Evolutionary conservation across 2,888 invertebrate species (phyloP).

Genomic region (Ectobius pallidus): DNA sequence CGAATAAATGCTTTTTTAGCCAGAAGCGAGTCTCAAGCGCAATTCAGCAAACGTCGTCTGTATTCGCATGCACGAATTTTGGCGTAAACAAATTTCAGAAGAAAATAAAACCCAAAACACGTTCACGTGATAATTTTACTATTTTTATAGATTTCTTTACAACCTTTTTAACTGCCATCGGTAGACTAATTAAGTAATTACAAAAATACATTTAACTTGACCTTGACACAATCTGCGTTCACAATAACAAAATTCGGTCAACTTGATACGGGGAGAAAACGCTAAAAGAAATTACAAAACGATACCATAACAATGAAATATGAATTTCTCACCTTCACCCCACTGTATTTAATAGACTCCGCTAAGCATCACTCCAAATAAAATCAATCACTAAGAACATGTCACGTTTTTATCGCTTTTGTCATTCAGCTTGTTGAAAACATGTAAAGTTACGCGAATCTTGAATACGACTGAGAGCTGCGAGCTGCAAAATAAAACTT

Average conservation of each 20-base stretch:
- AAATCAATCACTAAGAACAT: too few relatives aligned
- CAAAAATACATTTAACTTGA: background rate
- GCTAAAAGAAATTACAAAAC: too few relatives aligned
- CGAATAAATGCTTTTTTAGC: background rate
- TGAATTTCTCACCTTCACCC: too few relatives aligned
- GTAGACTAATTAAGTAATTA: background rate
- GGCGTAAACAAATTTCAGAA: background rate
- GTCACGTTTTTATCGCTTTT: too few relatives aligned
- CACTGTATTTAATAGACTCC: too few relatives aligned
- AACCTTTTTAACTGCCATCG: background rate
- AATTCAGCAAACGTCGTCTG: slow-evolving; percentile 3
- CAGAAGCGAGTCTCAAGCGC: slow-evolving; percentile 7
- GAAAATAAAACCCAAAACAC: background rate
- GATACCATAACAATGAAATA: too few relatives aligned
- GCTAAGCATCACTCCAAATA: too few relatives aligned
- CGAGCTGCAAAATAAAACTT: too few relatives aligned
- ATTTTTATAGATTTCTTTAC: background rate
- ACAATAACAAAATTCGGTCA: background rate
- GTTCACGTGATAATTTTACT: background rate
- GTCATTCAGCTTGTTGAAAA: too few relatives aligned
- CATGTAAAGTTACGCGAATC: too few relatives aligned
- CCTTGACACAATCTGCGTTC: slow-evolving; percentile 13
- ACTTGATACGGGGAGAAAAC: background rate
- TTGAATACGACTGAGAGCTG: too few relatives aligned
- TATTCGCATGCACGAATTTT: background rate